A percentile compares a stretch with the other conserved stretches of the same genome.
Conservation (phyloP, 2,113 vertebrate species). For the Ornithorhynchus anatinus region DNA sequence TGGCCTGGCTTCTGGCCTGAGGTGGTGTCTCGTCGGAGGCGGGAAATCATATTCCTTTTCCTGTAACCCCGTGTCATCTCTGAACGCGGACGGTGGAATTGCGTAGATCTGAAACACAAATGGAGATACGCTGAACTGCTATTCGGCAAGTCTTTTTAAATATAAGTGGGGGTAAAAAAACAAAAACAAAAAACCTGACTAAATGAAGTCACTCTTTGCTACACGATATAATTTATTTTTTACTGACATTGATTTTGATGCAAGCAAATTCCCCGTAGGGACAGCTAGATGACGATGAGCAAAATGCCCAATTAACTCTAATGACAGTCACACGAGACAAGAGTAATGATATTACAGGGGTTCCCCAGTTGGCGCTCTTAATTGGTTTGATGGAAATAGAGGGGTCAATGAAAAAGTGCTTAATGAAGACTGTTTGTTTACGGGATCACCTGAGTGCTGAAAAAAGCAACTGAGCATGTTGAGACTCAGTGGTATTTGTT, state of each 20-base stretch:
- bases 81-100: constrained; percentile 68
- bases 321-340: background rate
- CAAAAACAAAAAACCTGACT: background rate
- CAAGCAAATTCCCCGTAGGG: background rate
- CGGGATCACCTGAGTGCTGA: no score
- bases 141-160: background rate
- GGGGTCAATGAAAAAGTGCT: no score
- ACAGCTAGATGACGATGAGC: constrained; percentile 3
- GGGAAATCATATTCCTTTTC: constrained; percentile 88
- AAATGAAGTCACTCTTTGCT: background rate
- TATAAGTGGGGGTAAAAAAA: background rate
- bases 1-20: constrained; percentile 69
- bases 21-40: constrained; percentile 65
- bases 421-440: no score
- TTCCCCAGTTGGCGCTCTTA: no score
- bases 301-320: background rate
- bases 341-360: background rate
- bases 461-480: no score
- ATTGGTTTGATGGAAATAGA: no score
- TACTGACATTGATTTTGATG: background rate
- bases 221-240: constrained; percentile 4
- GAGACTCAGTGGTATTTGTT: no score
- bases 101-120: constrained; percentile 79
- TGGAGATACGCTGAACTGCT: background rate
- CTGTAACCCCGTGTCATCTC: constrained; percentile 66